A percentile compares a stretch with the other conserved stretches of the same genome.
phyloP scores from a whole-genome alignment of 2,888 invertebrate genomes.

The Pterobdella sp. region DNA sequence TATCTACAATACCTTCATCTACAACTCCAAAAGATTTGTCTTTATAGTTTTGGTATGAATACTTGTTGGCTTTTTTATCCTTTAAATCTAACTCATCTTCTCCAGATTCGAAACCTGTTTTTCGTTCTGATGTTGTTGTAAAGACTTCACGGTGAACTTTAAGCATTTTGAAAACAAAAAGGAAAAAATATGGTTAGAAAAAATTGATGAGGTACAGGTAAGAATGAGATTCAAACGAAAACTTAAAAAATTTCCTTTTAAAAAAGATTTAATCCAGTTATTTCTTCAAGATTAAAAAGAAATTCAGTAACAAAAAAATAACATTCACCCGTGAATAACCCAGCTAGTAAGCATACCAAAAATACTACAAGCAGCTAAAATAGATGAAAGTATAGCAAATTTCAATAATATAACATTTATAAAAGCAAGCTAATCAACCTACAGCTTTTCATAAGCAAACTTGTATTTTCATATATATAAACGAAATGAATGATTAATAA shows the following conservation, averaged over 20 bases:
- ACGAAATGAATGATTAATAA: no score
- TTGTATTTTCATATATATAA: background rate
- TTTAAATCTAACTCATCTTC: conserved; percentile 27
- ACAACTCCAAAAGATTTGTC: conserved; percentile 21
- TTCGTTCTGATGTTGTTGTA: conserved; percentile 24
- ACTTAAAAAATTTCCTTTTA: background rate
- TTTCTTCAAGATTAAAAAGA: background rate
- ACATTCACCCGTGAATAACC: background rate
- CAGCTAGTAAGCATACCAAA: background rate
- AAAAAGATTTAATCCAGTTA: background rate
- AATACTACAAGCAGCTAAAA: conserved; percentile 1
- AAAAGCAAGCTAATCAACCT: conserved; percentile 11
- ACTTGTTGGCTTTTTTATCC: conserved; percentile 10
- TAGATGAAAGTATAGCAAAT: background rate
- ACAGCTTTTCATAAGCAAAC: background rate
- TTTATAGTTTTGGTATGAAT: background rate
- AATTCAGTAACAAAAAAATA: background rate
- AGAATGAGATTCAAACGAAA: background rate
- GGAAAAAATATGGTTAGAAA: background rate
- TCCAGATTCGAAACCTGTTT: conserved; percentile 25
- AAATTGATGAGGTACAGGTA: background rate
- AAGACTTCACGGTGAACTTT: conserved; percentile 26
- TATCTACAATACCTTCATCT: conserved; percentile 15
- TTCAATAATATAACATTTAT: background rate
- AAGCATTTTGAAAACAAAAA: conserved; percentile 13